Percentiles rank a stretch among this genome's conserved stretches.
Evolutionary conservation across 2,113 vertebrate species (phyloP).

Genomic region (Gila orcuttii): DNA sequence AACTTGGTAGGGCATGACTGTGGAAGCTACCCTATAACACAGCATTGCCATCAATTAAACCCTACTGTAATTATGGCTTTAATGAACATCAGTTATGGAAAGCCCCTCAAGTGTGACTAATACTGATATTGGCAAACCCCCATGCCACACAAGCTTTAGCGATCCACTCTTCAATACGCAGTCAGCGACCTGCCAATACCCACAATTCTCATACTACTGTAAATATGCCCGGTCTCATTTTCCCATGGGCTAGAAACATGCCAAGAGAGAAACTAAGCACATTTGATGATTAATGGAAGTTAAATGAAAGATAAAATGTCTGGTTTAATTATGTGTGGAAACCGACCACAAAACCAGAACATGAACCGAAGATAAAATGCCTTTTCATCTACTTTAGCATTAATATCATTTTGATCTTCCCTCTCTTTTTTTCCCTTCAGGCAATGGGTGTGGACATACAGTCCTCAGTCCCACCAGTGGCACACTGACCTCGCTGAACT

Average conservation of each 20-base stretch:
- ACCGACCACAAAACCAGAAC: not conserved
- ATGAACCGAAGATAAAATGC: not conserved
- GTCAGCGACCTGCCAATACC: not conserved
- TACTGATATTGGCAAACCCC: constrained; percentile 23
- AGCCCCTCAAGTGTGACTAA: constrained; percentile 48
- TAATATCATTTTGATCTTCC: not conserved
- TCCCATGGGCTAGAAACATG: not conserved
- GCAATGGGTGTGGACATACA: constrained; percentile 84
- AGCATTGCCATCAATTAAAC: constrained; percentile 42
- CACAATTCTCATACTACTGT: not conserved
- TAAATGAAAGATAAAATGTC: not conserved
- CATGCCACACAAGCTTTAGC: constrained; percentile 8
- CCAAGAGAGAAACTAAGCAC: not conserved
- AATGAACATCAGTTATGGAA: constrained; percentile 47
- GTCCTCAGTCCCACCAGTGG: constrained; percentile 78
- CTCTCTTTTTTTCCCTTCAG: constrained; percentile 62
- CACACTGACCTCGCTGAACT: constrained; percentile 83
- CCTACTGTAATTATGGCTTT: constrained; percentile 32
- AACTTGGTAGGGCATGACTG: constrained; percentile 34
- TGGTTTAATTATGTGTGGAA: constrained; percentile 4
- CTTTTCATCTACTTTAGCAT: not conserved
- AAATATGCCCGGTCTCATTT: not conserved
- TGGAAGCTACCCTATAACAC: constrained; percentile 32
- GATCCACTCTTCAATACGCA: constrained; percentile 13
- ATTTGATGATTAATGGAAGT: constrained; percentile 9